These are phyloP conservation scores for Uloborus plumipes DNA, from an alignment of 2,888 invertebrate species.

Conservation along the genomic window DNA sequence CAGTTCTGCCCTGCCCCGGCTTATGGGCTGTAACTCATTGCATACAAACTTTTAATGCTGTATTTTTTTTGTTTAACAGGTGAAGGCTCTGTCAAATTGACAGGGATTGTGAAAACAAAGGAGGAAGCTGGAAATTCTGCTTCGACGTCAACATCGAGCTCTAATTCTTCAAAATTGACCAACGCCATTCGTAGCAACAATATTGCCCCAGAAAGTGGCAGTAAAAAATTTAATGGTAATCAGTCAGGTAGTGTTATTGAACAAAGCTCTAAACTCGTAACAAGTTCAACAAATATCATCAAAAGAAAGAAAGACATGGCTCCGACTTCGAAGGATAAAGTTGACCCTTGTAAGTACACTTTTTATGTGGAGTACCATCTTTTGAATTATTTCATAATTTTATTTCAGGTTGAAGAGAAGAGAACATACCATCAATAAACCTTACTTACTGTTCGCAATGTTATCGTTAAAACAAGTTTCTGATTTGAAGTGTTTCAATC, in stretches of 20 bases:
- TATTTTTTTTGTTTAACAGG: slow-evolving; percentile 20
- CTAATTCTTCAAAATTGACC: not conserved
- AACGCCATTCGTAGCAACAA: not conserved
- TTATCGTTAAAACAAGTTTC: too few relatives aligned
- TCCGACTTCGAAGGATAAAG: not conserved
- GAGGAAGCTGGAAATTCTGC: slow-evolving; percentile 17
- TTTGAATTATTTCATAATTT: too few relatives aligned
- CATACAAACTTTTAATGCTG: not conserved
- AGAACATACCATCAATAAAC: too few relatives aligned
- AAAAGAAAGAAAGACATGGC: slow-evolving; percentile 4
- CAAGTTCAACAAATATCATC: not conserved
- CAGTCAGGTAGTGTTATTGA: not conserved
- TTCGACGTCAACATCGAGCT: slow-evolving; percentile 18
- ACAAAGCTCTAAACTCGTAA: not conserved
- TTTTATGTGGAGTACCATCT: too few relatives aligned
- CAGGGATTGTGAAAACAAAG: slow-evolving; percentile 20
- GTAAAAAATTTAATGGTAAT: slow-evolving; percentile 4
- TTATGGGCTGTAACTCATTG: too few relatives aligned
- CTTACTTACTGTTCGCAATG: too few relatives aligned
- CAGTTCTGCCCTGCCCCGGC: too few relatives aligned
- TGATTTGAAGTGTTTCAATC: too few relatives aligned
- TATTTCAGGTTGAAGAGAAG: too few relatives aligned
- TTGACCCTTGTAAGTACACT: too few relatives aligned
- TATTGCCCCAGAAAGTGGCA: not conserved
- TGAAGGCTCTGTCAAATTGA: slow-evolving; percentile 34